Base-by-base conservation (phyloP, 1,140 invertebrate genomes). In the Glossosoma conforme region DNA sequence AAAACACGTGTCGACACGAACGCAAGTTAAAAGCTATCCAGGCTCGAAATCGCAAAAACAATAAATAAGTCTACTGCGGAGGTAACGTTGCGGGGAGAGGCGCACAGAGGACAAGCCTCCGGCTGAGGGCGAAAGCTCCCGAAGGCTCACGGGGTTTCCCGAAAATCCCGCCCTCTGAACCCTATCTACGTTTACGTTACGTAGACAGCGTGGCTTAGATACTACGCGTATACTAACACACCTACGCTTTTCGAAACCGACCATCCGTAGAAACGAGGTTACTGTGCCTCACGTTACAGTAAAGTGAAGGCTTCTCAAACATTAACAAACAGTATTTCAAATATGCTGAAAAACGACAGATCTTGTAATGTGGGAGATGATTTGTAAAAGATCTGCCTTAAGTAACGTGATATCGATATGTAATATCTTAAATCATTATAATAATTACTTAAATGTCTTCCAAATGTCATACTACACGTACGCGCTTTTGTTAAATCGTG, bases 11-110 rank as follows among this genome's bases (percentile, higher is more conserved):
- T n/a, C n/a, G n/a, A n/a, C n/a, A n/a, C n/a, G n/a, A n/a, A n/a
- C n/a, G n/a, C n/a, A n/a, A n/a, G n/a, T n/a, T n/a, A n/a, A n/a
- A n/a, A n/a, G n/a, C n/a, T n/a, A n/a, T n/a, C n/a, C n/a, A n/a
- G n/a, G n/a, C 36, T 11, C 36, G 19, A 36, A 51, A 51, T 35
- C 38, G 40, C 40, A 52, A 52, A 45, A 52, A 52, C 41, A 44
- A 52, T 52, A 52, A 52, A 52, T 52, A 52, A 44, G 32, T 52
- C 40, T 4, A 38, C 40, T 20, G 24, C 11, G 21, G 41, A 52
- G 41, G 21, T 14, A 44, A 40, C 49, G 32, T 8, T 3, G 47
- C 18, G 44, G 19, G 24, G 41, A 20, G n/a, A 14, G 24, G 19
- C 19, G n/a, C 3, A 25, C 14, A 28, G 25, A 37, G 13, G 38